phyloP scores from a whole-genome alignment of 2,797 vertebrate species.

The Pseudochromis fuscus region DNA sequence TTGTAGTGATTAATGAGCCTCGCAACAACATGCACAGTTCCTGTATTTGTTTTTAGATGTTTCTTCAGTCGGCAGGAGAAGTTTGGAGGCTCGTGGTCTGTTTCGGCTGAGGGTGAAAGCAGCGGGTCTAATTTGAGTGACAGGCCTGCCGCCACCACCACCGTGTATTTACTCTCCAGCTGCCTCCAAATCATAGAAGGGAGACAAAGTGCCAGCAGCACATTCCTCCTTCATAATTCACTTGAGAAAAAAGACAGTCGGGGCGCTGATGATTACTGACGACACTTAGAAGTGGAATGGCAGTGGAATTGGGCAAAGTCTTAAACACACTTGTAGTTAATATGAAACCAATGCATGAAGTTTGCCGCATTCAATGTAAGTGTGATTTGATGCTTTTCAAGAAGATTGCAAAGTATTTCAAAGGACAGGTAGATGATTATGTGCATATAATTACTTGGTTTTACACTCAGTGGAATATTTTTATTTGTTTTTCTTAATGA shows the following conservation, averaged over 20 bases:
- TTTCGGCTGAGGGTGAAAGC: slow-evolving; percentile 55
- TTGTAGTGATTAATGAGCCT: slow-evolving; percentile 6
- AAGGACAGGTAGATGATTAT: slow-evolving; percentile 39
- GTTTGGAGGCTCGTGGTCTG: slow-evolving; percentile 18
- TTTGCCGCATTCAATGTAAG: not conserved
- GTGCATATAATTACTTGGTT: slow-evolving; percentile 47
- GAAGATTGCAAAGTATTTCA: slow-evolving; percentile 16
- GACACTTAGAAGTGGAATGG: slow-evolving; percentile 47
- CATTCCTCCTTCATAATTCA: slow-evolving; percentile 68
- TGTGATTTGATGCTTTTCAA: slow-evolving; percentile 16
- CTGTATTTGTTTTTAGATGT: not conserved
- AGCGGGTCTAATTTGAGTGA: slow-evolving; percentile 68
- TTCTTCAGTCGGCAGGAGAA: slow-evolving; percentile 23
- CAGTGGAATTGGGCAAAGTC: slow-evolving; percentile 50
- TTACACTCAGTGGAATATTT: slow-evolving; percentile 32
- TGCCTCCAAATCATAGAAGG: slow-evolving; percentile 58
- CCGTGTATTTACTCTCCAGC: slow-evolving; percentile 56
- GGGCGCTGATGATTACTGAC: slow-evolving; percentile 45
- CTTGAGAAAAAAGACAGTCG: slow-evolving; percentile 38
- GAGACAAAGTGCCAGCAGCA: slow-evolving; percentile 71
- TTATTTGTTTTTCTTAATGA: not conserved
- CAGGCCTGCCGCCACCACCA: slow-evolving; percentile 46
- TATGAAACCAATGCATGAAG: not conserved
- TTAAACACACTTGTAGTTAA: not conserved
- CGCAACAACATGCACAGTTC: not conserved